phyloP scores from a whole-genome alignment of 2,888 invertebrate species.

The Eulithis testata region DNA sequence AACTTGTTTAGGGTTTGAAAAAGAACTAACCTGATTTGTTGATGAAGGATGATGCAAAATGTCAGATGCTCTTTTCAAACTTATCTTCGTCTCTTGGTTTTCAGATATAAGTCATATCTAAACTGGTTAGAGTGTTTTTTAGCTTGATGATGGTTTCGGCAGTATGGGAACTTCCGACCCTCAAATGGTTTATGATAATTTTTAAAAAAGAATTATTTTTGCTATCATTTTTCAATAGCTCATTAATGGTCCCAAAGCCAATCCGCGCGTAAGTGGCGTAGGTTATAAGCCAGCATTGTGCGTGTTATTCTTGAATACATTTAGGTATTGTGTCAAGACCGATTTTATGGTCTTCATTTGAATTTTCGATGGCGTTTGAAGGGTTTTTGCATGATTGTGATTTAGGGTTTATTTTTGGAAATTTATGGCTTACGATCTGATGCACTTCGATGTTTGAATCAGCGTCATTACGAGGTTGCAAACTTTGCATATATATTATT shows the following conservation, averaged over 20 bases:
- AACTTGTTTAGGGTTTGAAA: conserved; percentile 30
- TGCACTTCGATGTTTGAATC: conserved; percentile 59
- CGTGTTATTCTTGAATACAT: conserved; percentile 59
- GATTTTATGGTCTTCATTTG: conserved; percentile 80
- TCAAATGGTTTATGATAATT: conserved; percentile 79
- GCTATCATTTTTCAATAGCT: conserved; percentile 85
- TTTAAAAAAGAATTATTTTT: conserved; percentile 74
- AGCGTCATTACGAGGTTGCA: conserved; percentile 49
- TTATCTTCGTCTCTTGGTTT: conserved; percentile 17
- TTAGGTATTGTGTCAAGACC: conserved; percentile 71
- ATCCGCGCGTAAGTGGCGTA: conserved; percentile 73
- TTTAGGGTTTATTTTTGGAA: conserved; percentile 71
- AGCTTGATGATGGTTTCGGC: conserved; percentile 38
- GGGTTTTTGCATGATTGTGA: conserved; percentile 82
- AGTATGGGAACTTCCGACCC: conserved; percentile 69
- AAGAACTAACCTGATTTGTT: conserved; percentile 24
- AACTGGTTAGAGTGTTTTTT: not conserved
- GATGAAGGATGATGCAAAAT: conserved; percentile 48
- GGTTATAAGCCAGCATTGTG: conserved; percentile 63
- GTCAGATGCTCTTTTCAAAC: conserved; percentile 58
- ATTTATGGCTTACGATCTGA: conserved; percentile 66
- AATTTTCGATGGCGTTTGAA: conserved; percentile 72
- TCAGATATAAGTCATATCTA: conserved; percentile 17
- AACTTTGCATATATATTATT: conserved; percentile 25
- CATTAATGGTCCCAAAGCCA: conserved; percentile 73